phyloP scores from a whole-genome alignment of 1,140 invertebrate species.

The Trichoplusia ni region DNA sequence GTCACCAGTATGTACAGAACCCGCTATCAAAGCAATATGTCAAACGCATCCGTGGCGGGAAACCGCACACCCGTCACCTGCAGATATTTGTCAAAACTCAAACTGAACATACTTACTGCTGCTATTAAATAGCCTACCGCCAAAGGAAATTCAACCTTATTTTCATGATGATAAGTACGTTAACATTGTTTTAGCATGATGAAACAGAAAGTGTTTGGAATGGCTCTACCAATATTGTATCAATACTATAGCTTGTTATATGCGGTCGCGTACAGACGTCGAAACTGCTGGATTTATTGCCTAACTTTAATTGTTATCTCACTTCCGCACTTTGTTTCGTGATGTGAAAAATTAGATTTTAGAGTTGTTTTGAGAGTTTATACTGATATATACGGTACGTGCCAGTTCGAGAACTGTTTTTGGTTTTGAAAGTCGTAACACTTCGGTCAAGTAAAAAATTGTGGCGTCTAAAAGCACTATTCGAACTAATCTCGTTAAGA shows the following conservation, averaged over 20 bases:
- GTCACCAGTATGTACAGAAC: conserved; percentile 60
- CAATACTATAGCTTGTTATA: conserved; percentile 69
- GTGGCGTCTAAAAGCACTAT: no score
- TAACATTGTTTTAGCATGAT: not conserved
- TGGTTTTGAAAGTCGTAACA: no score
- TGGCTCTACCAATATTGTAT: conserved; percentile 55
- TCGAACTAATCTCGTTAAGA: no score
- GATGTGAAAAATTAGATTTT: conserved; percentile 12
- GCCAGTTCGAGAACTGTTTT: no score
- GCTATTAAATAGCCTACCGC: not conserved
- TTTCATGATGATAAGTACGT: conserved; percentile 20
- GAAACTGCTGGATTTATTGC: conserved; percentile 68
- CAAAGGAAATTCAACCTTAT: conserved; percentile 41
- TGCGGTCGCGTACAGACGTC: conserved; percentile 53
- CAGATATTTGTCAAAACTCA: conserved; percentile 78
- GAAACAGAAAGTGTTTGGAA: conserved; percentile 26
- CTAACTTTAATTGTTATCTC: conserved; percentile 65
- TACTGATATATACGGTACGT: not conserved
- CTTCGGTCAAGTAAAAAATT: no score
- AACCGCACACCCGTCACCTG: conserved; percentile 71
- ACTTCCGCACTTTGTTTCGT: conserved; percentile 35
- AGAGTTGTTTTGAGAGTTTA: not conserved
- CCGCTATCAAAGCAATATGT: conserved; percentile 77
- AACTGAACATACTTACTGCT: conserved; percentile 49
- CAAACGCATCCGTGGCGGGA: conserved; percentile 71